phyloP scores from a whole-genome alignment of 1,140 invertebrate genomes.

The Conus ventricosus region DNA sequence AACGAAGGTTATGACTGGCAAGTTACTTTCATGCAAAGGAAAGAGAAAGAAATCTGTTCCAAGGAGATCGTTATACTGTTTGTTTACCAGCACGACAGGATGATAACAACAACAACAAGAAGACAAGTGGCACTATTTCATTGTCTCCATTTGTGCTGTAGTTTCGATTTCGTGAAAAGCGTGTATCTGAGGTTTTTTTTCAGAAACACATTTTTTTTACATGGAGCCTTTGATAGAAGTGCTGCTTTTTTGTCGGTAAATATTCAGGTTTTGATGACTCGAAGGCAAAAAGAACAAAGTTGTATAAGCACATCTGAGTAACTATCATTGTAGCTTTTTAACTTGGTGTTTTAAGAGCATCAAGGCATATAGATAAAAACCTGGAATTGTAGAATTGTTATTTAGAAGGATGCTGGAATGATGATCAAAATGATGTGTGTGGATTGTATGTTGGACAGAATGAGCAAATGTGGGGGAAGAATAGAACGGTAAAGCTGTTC shows the following conservation, averaged over 20 bases:
- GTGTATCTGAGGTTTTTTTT: neutral
- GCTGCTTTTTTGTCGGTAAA: neutral
- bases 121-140: neutral
- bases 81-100: neutral
- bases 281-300: neutral
- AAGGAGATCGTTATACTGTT: no score
- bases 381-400: no score
- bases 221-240: neutral
- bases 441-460: no score
- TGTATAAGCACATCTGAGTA: no score
- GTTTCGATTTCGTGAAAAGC: neutral
- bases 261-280: neutral
- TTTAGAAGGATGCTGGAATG: no score
- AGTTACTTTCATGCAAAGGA: neutral
- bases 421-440: no score
- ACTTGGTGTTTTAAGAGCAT: no score
- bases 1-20: neutral
- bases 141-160: neutral
- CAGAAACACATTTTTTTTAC: neutral
- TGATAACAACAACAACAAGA: neutral
- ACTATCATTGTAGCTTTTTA: no score
- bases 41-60: neutral
- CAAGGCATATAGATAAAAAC: no score
- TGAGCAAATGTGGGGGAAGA: no score
- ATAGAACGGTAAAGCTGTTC: neutral